Evolutionary conservation across 2,797 vertebrate species (phyloP).

Genomic region (Trematomus bernacchii): DNA sequence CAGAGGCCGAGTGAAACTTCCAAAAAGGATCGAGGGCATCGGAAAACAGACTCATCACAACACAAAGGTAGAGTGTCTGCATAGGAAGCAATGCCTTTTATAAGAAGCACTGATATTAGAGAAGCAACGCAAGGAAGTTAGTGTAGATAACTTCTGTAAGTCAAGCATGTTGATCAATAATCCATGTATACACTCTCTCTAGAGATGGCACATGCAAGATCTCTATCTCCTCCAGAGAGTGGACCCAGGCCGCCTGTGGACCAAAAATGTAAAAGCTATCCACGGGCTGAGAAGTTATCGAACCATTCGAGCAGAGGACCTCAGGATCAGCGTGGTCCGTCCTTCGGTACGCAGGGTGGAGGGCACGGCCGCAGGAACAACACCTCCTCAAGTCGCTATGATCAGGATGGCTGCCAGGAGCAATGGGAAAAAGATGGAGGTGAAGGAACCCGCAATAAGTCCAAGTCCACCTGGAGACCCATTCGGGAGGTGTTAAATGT

Average conservation of each 20-base stretch:
- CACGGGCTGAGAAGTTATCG: conserved; percentile 77
- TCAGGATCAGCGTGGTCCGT: conserved; percentile 76
- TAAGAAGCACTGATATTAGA: neutral
- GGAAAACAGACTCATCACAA: conserved; percentile 84
- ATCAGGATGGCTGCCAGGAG: conserved; percentile 88
- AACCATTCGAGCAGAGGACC: conserved; percentile 76
- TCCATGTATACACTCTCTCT: conserved; percentile 41
- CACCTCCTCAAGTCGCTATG: conserved; percentile 59
- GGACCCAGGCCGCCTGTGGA: conserved; percentile 80
- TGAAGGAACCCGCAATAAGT: conserved; percentile 81
- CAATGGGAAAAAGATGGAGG: conserved; percentile 85
- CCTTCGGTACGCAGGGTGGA: conserved; percentile 46
- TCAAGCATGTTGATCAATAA: conserved; percentile 11
- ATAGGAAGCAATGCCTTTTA: neutral
- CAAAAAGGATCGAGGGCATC: conserved; percentile 89
- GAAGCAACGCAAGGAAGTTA: neutral
- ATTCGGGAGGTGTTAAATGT: conserved; percentile 94
- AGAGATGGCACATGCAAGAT: conserved; percentile 76
- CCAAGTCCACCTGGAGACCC: conserved; percentile 91
- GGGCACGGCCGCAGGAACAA: conserved; percentile 67
- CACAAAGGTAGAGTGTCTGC: conserved; percentile 77
- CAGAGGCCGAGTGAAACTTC: conserved; percentile 88
- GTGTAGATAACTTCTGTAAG: neutral
- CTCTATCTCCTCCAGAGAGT: conserved; percentile 82
- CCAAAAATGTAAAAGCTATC: conserved; percentile 82